Evolutionary conservation across 2,888 invertebrate genomes (phyloP).

Genomic region (Octodonta nipae): DNA sequence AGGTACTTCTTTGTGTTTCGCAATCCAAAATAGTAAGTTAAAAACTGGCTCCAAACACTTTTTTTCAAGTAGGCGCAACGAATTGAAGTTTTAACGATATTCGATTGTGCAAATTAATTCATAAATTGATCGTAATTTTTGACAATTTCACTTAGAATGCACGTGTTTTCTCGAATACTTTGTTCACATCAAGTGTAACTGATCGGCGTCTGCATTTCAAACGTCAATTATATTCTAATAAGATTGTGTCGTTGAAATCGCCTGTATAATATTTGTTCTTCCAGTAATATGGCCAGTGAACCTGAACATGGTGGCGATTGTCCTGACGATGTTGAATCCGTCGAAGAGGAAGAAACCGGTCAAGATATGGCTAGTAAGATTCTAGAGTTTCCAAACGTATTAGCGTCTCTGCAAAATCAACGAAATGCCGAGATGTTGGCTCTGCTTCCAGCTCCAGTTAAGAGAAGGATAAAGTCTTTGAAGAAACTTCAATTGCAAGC

Average conservation of each 20-base stretch:
- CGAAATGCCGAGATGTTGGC: conserved; percentile 47
- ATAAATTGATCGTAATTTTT: too few species aligned
- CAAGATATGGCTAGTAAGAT: conserved; percentile 34
- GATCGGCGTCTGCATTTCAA: too few species aligned
- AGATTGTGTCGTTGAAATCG: too few species aligned
- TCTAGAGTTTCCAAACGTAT: conserved; percentile 41
- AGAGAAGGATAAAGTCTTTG: conserved; percentile 67
- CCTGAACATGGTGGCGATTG: conserved; percentile 49
- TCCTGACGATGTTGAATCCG: conserved; percentile 52
- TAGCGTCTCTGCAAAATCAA: conserved; percentile 46
- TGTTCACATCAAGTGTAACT: neutral
- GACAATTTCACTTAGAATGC: too few species aligned
- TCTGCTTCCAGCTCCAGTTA: conserved; percentile 59
- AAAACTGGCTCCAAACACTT: too few species aligned
- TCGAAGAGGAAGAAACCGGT: conserved; percentile 41
- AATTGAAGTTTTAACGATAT: too few species aligned
- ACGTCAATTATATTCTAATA: too few species aligned
- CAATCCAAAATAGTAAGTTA: too few species aligned
- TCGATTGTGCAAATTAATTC: too few species aligned
- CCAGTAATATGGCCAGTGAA: conserved; percentile 47
- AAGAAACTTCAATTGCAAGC: conserved; percentile 76
- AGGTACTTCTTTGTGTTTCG: too few species aligned
- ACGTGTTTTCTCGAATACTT: neutral
- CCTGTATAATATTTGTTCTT: conserved; percentile 7
- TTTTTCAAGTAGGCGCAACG: too few species aligned